Conservation (phyloP, 2,888 invertebrate genomes). For the Priocnemis perturbator region DNA sequence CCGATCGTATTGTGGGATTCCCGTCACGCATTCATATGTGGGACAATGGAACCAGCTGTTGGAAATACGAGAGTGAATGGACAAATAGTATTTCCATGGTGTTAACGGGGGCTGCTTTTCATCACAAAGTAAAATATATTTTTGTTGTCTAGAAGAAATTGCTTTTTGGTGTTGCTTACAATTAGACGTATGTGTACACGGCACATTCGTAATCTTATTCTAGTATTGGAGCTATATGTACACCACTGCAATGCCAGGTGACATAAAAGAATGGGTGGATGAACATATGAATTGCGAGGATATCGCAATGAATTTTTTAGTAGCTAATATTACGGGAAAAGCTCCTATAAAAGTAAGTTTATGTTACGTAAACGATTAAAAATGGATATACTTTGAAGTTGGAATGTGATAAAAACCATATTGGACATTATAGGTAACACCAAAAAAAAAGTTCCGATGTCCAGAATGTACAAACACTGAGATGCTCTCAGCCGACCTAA, state of each 20-base stretch:
- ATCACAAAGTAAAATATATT: conserved; percentile 84
- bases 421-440: conserved; percentile 83
- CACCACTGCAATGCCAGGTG: conserved; percentile 90
- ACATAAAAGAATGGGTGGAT: conserved; percentile 93
- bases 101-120: conserved; percentile 96
- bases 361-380: too few species aligned
- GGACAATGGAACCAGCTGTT: conserved; percentile 90
- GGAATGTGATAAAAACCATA: too few species aligned
- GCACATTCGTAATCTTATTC: conserved; percentile 41
- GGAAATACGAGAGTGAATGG: conserved; percentile 98
- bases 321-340: conserved; percentile 94
- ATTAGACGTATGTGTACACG: too few species aligned
- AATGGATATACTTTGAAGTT: too few species aligned
- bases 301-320: conserved; percentile 98
- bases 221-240: conserved; percentile 95
- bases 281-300: conserved; percentile 98
- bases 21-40: conserved; percentile 95
- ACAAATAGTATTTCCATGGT: conserved; percentile 98
- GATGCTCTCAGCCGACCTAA: conserved; percentile 94
- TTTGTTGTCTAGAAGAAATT: too few species aligned
- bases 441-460: conserved; percentile 97
- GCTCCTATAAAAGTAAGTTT: conserved; percentile 89
- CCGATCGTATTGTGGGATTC: conserved; percentile 96
- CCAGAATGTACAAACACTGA: conserved; percentile 95
- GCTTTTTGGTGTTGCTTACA: too few species aligned